Conservation (phyloP, 2,797 vertebrate genomes). For the Cynopterus sphinx region DNA sequence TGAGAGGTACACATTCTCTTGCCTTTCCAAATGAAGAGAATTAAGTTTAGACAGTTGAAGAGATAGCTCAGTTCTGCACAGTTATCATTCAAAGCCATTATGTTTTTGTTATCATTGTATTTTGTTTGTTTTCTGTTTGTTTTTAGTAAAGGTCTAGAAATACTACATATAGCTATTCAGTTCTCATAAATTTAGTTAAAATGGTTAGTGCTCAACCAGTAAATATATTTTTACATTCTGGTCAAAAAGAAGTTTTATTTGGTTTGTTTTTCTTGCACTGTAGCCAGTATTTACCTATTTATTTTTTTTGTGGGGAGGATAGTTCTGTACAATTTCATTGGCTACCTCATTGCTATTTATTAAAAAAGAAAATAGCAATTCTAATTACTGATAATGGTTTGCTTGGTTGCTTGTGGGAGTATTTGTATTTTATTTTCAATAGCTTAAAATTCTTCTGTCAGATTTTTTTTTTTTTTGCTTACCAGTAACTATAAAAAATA, state of each 20-base stretch:
- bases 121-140: neutral
- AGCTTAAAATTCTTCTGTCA: neutral
- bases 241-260: neutral
- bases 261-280: neutral
- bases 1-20: neutral
- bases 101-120: neutral
- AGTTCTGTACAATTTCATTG: neutral
- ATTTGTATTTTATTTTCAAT: neutral
- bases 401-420: neutral
- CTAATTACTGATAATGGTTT: neutral
- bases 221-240: neutral
- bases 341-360: neutral
- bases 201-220: neutral
- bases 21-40: neutral
- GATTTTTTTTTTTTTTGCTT: neutral
- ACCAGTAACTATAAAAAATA: neutral
- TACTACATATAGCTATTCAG: neutral
- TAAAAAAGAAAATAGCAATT: neutral
- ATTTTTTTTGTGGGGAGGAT: neutral
- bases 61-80: neutral
- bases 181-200: neutral
- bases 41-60: neutral
- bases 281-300: neutral
- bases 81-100: neutral
- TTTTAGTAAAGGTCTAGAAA: neutral